Evolutionary conservation across 2,888 invertebrate species (phyloP), one percentile per base, ranked within the genome.

Genomic region (Ferdinandea cuprea): DNA sequence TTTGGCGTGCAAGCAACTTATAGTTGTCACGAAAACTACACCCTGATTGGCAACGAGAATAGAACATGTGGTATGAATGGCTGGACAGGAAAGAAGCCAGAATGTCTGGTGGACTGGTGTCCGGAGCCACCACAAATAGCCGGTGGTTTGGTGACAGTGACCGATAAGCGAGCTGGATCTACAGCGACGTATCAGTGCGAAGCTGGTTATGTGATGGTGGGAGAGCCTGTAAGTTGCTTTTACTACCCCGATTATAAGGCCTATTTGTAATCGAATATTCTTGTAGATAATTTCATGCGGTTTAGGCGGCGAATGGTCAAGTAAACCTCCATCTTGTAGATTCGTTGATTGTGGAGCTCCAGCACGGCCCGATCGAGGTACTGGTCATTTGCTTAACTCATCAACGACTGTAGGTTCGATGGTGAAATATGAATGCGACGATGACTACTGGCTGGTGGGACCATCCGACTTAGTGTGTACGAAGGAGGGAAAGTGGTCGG

Each of bases 261-360:
- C 35, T 37, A 42, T 9, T 25, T 21, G 35, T 48, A 7, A 19
- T 37, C n/a, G 30, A 11, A n/a, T 35, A 58, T 72, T 54, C 58
- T 89, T 88, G 13, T 88, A 96, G 96, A 93, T 95, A 40, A 92
- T 97, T 35, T 94, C 95, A 9, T 98, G 98, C 89, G 94, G 95
- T 40, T 93, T 97, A 13, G 97, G 97, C 2, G 98, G 98, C 0
- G 93, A 94, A 79, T 98, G 97, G 97, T 94, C 95, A 0, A 93
- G 93, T 37, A 95, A 95, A 15, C 93, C 95, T 0, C 96, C 97
- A 0, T 93, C 94, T 2, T 97, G 97, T 90, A 94, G 95, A 89
- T 97, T 95, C 91, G 95, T 97, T 2, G 97, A 96, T 90, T 97
- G 96, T 89, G 96, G 96, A 0, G 94, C 95, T 6, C 96, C 96